Percentiles rank a stretch among this genome's conserved stretches.
Conservation (phyloP, 2,113 vertebrate species). For the Fulica atra region DNA sequence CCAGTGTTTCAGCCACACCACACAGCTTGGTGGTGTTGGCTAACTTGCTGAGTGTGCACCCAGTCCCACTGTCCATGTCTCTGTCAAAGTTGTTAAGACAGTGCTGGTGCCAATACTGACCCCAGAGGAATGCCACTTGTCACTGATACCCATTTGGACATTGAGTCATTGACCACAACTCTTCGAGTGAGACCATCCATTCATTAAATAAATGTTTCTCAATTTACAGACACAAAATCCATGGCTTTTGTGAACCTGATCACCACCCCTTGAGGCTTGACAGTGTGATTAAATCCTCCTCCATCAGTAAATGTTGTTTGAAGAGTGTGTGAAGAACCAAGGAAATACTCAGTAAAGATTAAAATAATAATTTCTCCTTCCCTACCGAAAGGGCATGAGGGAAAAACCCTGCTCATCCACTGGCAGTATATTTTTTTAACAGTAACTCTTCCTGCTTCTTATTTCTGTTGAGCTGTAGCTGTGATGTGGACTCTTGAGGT, state of each 20-base stretch:
- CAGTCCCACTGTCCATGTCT: too few species aligned
- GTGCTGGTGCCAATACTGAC: too few species aligned
- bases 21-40: too few species aligned
- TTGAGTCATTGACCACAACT: too few species aligned
- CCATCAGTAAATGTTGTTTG: background rate
- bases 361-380: background rate
- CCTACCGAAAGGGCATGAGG: background rate
- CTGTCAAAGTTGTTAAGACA: too few species aligned
- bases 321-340: background rate
- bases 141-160: too few species aligned
- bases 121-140: too few species aligned
- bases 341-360: background rate
- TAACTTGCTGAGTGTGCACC: too few species aligned
- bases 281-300: background rate
- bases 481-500: background rate
- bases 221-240: background rate
- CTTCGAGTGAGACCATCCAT: too few species aligned
- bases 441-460: background rate
- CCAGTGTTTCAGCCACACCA: too few species aligned
- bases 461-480: background rate
- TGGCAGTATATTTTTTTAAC: background rate
- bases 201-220: too few species aligned
- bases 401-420: background rate
- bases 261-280: background rate
- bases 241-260: background rate